Conservation (phyloP, 2,888 invertebrate genomes). For the Herminia tarsipennalis region DNA sequence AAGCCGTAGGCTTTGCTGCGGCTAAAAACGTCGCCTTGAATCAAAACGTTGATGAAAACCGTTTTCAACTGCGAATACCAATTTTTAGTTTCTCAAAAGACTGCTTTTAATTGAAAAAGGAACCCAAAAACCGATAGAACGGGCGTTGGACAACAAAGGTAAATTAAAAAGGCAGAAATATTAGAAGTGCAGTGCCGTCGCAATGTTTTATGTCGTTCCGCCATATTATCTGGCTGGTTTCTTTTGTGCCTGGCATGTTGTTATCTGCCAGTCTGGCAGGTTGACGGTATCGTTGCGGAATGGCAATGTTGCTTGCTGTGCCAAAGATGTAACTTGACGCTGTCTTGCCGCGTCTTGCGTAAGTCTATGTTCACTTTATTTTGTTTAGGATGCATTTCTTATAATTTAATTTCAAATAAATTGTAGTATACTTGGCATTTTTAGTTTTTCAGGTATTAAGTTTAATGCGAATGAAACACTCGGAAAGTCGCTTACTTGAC, state of each 20-base stretch:
- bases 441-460: too few species aligned
- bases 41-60: not conserved
- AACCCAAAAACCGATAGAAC: slow-evolving; percentile 44
- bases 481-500: too few species aligned
- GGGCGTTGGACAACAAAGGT: slow-evolving; percentile 38
- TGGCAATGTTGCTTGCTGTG: slow-evolving; percentile 27
- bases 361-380: not conserved
- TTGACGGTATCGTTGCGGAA: slow-evolving; percentile 43
- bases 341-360: slow-evolving; percentile 13
- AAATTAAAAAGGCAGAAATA: slow-evolving; percentile 61
- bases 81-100: slow-evolving; percentile 14
- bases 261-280: slow-evolving; percentile 50
- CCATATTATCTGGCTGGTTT: slow-evolving; percentile 53
- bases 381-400: slow-evolving; percentile 6
- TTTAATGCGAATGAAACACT: too few species aligned
- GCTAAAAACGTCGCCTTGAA: too few species aligned
- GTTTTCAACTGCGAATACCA: not conserved
- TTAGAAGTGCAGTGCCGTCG: slow-evolving; percentile 46
- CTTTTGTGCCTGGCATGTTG: slow-evolving; percentile 53
- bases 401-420: slow-evolving; percentile 1
- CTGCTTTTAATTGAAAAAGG: slow-evolving; percentile 49
- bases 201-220: slow-evolving; percentile 45
- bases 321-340: slow-evolving; percentile 44
- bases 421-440: too few species aligned
- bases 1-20: too few species aligned